A percentile compares a stretch with the other conserved stretches of the same genome.
Evolutionary conservation across 2,888 invertebrate species (phyloP).

Genomic region (Cyclophora punctaria): DNA sequence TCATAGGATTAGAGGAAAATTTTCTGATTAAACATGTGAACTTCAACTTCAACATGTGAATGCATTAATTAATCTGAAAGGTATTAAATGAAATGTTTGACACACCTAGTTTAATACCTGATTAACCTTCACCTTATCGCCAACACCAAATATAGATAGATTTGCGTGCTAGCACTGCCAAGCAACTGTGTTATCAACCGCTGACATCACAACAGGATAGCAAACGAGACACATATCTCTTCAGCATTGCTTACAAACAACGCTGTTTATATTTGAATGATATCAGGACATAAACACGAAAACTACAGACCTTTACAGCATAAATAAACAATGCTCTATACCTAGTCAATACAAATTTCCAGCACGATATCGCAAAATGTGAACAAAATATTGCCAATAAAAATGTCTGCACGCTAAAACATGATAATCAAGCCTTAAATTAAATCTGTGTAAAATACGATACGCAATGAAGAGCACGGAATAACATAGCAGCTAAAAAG

Average conservation of each 20-base stretch:
- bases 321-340: not conserved
- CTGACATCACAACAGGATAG: constrained; percentile 22
- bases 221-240: constrained; percentile 2
- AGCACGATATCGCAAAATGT: not conserved
- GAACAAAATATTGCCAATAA: too few species aligned
- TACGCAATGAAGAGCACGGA: too few species aligned
- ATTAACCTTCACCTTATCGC: constrained; percentile 61
- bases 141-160: constrained; percentile 38
- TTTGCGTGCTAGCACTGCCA: constrained; percentile 31
- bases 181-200: constrained; percentile 33
- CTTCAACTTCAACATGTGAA: too few species aligned
- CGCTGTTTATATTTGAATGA: constrained; percentile 4
- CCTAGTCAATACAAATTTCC: not conserved
- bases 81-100: too few species aligned
- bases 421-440: too few species aligned
- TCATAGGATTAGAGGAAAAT: constrained; percentile 20
- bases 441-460: too few species aligned
- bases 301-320: not conserved
- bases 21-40: too few species aligned
- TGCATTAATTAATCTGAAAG: too few species aligned
- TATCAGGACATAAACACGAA: not conserved
- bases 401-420: too few species aligned
- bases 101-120: constrained; percentile 16
- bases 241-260: constrained; percentile 13
- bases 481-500: too few species aligned